A percentile compares a stretch with the other conserved stretches of the same genome.
Conservation (phyloP, 2,888 invertebrate genomes). For the Automeris io region DNA sequence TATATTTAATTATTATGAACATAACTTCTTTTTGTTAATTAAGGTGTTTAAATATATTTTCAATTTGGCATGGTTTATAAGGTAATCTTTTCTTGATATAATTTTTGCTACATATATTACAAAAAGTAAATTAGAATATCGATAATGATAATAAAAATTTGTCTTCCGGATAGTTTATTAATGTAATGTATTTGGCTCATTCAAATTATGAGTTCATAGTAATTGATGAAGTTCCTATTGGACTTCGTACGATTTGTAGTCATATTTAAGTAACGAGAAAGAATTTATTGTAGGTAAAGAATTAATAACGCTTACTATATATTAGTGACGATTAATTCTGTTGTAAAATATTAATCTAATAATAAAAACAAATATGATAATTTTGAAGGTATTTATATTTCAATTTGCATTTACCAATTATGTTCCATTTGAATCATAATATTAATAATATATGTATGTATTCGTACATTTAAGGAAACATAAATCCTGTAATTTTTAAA, state of each 20-base stretch:
- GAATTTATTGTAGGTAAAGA: conserved; percentile 56
- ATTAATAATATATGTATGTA: too few species aligned
- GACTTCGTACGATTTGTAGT: conserved; percentile 45
- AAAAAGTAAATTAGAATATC: conserved; percentile 36
- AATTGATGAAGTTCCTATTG: conserved; percentile 56
- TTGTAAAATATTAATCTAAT: too few species aligned
- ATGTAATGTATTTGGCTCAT: conserved; percentile 58
- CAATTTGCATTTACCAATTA: too few species aligned
- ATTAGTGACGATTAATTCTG: too few species aligned
- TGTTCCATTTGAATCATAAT: too few species aligned
- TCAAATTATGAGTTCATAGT: conserved; percentile 46
- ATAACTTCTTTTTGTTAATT: too few species aligned
- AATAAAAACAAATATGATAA: too few species aligned
- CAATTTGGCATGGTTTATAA: neutral
- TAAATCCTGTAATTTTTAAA: too few species aligned
- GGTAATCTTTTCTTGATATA: neutral
- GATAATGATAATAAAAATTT: conserved; percentile 59
- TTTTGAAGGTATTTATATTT: too few species aligned
- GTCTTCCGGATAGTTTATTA: conserved; percentile 72
- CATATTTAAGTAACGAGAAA: conserved; percentile 50
- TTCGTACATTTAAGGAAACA: too few species aligned
- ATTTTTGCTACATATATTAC: conserved; percentile 11
- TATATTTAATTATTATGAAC: too few species aligned
- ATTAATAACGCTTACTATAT: neutral
- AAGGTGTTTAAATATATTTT: neutral